These are phyloP conservation scores for Arctocebus calabarensis DNA, from an alignment of 2,797 vertebrate species.

Conservation along the genomic window DNA sequence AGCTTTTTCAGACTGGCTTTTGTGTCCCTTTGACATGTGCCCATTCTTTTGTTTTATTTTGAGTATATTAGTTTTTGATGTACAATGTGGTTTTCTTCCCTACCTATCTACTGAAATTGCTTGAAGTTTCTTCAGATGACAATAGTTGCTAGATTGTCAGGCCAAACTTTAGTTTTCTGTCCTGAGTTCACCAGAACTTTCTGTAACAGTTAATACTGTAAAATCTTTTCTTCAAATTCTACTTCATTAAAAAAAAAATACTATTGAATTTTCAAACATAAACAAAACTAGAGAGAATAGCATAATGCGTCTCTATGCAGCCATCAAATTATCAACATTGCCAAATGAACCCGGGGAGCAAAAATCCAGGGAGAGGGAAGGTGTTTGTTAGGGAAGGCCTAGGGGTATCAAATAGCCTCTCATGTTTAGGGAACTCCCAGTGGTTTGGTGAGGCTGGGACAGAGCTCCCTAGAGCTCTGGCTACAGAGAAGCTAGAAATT, in stretches of 20 bases:
- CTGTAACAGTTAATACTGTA: background rate
- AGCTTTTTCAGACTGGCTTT: background rate
- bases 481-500: background rate
- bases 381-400: background rate
- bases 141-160: background rate
- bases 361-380: background rate
- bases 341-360: too few relatives aligned
- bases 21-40: background rate
- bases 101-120: background rate
- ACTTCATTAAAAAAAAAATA: constrained; percentile 47
- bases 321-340: background rate
- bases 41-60: background rate
- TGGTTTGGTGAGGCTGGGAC: background rate
- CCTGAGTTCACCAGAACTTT: background rate
- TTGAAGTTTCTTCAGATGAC: background rate
- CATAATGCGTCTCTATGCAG: background rate
- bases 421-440: background rate
- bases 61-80: background rate
- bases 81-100: background rate
- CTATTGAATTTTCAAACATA: background rate
- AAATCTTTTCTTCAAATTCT: background rate
- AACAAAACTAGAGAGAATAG: constrained; percentile 2
- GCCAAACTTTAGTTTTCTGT: background rate
- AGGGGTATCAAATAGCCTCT: background rate
- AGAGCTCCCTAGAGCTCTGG: background rate